phyloP scores from a whole-genome alignment of 1,140 invertebrate genomes.

The Lepidotrigona ventralis region DNA sequence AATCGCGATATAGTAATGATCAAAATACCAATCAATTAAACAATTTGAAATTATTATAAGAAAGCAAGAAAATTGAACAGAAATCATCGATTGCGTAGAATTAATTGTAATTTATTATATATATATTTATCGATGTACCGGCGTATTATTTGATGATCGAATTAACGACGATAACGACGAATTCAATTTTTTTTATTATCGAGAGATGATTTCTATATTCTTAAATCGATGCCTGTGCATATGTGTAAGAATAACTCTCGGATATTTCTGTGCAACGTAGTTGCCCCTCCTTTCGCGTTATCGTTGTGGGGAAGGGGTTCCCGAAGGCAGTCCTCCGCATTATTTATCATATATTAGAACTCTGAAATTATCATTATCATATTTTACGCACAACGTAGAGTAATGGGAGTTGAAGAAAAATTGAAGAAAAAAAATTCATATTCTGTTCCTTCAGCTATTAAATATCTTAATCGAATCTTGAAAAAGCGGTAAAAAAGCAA shows the following conservation, averaged over 20 bases:
- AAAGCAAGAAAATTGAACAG: neutral
- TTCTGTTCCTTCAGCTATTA: too few species aligned
- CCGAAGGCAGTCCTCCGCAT: neutral
- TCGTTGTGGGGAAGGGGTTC: neutral
- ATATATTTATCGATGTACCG: neutral
- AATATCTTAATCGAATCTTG: neutral
- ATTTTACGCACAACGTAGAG: neutral
- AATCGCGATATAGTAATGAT: neutral
- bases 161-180: neutral
- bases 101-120: neutral
- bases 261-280: constrained; percentile 22
- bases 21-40: neutral
- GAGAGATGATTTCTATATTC: constrained; percentile 1
- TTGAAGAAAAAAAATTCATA: neutral
- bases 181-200: neutral
- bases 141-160: neutral
- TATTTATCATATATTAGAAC: constrained; percentile 16
- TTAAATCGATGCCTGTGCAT: too few species aligned
- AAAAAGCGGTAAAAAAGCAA: too few species aligned
- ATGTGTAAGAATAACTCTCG: neutral
- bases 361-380: neutral
- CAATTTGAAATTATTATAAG: neutral
- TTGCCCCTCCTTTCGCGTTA: constrained; percentile 14
- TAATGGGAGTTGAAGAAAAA: too few species aligned
- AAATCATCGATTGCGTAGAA: neutral